Evolutionary conservation across 2,888 invertebrate species (phyloP).

Genomic region (Meganola albula): DNA sequence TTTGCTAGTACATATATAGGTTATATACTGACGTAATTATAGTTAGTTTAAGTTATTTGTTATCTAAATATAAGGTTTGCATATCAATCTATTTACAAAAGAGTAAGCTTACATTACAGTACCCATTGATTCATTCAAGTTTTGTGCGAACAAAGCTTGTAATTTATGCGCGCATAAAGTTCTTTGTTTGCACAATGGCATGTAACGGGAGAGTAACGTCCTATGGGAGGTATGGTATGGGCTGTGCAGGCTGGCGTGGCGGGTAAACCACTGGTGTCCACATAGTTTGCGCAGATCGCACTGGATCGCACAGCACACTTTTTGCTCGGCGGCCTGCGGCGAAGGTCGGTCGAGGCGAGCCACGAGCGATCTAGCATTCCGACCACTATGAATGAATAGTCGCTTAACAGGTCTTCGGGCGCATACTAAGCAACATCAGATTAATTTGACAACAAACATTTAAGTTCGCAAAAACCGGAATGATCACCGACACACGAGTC

Average conservation of each 20-base stretch:
- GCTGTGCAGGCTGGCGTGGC: slow-evolving; percentile 36
- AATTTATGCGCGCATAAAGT: slow-evolving; percentile 16
- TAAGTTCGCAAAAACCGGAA: slow-evolving; percentile 72
- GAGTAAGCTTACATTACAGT: no score
- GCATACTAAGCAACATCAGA: slow-evolving; percentile 70
- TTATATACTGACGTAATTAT: no score
- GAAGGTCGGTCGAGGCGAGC: slow-evolving; percentile 68
- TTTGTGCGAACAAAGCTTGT: slow-evolving; percentile 14
- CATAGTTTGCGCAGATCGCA: slow-evolving; percentile 51
- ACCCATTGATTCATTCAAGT: slow-evolving; percentile 7
- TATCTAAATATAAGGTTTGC: no score
- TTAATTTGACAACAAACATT: slow-evolving; percentile 77
- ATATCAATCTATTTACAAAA: no score
- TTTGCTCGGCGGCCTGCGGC: slow-evolving; percentile 40
- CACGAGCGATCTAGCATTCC: slow-evolving; percentile 74
- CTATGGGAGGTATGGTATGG: slow-evolving; percentile 38
- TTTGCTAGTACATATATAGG: no score
- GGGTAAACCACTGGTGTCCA: slow-evolving; percentile 32
- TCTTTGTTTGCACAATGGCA: slow-evolving; percentile 22
- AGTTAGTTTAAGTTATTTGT: no score
- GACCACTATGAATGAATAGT: slow-evolving; percentile 75
- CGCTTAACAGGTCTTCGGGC: slow-evolving; percentile 61
- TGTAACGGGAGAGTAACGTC: slow-evolving; percentile 38
- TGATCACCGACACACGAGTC: slow-evolving; percentile 59
- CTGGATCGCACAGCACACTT: slow-evolving; percentile 49